Conservation (phyloP, 2,797 vertebrate species). For the Anomalospiza imberbis region DNA sequence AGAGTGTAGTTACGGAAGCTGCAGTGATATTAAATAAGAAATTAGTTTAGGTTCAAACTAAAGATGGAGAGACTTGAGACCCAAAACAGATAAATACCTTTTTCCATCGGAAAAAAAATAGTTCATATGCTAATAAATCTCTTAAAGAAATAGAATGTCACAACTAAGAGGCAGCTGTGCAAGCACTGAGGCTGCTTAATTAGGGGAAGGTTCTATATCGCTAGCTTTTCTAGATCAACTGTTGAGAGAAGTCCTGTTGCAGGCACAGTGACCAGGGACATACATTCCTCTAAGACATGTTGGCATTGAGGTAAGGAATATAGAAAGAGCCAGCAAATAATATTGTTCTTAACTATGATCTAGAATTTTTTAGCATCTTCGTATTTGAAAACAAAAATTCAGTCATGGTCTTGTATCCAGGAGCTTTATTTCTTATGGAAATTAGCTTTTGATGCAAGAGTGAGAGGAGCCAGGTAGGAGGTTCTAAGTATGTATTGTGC, state of each 20-base stretch:
- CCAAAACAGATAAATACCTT: not conserved
- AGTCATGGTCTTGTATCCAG: not conserved
- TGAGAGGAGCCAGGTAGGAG: not conserved
- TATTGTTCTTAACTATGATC: not conserved
- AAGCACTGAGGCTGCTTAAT: not conserved
- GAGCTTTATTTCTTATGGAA: not conserved
- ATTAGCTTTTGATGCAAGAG: not conserved
- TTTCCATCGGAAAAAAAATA: not conserved
- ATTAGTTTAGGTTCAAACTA: not conserved
- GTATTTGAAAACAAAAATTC: not conserved
- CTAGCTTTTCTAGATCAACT: not conserved
- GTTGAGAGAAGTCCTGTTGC: not conserved
- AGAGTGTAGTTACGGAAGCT: not conserved
- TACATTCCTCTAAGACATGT: not conserved
- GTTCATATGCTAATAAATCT: not conserved
- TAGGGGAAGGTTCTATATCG: not conserved
- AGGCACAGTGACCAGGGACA: not conserved
- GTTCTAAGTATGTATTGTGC: accelerated
- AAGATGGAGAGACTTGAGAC: not conserved
- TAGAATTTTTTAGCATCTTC: not conserved
- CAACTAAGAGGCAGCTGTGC: not conserved
- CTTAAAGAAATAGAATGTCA: not conserved
- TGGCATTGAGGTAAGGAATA: not conserved
- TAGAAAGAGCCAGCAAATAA: not conserved
- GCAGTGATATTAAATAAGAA: not conserved